Percentiles rank a stretch among this genome's conserved stretches.
phyloP scores from a whole-genome alignment of 2,113 vertebrate species.

The Mormyrus lacerda region DNA sequence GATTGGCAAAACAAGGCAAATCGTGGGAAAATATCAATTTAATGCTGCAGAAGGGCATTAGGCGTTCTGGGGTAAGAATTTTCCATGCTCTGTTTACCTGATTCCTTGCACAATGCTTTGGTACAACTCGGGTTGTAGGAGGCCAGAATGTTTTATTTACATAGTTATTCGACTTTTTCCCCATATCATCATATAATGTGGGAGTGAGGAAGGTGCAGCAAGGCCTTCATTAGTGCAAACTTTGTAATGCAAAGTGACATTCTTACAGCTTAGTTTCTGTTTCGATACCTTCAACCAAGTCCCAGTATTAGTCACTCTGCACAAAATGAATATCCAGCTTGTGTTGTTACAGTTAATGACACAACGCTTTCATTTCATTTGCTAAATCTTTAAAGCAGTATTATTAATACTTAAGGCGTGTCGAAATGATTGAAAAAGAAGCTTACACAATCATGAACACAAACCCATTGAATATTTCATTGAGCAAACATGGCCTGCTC shows the following conservation, averaged over 20 bases:
- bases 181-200: neutral
- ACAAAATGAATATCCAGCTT: neutral
- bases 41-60: slow-evolving; percentile 78
- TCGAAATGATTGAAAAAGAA: neutral
- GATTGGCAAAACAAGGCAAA: slow-evolving; percentile 81
- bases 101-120: slow-evolving; percentile 71
- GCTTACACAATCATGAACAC: neutral
- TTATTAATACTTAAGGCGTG: neutral
- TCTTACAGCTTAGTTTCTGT: neutral
- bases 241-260: neutral
- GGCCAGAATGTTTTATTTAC: neutral
- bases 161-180: neutral
- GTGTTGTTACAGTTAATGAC: neutral
- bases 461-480: neutral
- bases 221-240: neutral
- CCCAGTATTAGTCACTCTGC: neutral
- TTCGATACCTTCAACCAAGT: neutral
- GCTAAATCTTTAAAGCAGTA: neutral
- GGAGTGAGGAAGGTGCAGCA: neutral
- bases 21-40: slow-evolving; percentile 90
- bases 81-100: slow-evolving; percentile 85
- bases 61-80: slow-evolving; percentile 75
- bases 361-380: neutral
- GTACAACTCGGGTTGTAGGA: slow-evolving; percentile 49
- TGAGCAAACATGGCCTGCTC: neutral